Conservation (phyloP, 2,888 invertebrate genomes). For the Agrilus mali region DNA sequence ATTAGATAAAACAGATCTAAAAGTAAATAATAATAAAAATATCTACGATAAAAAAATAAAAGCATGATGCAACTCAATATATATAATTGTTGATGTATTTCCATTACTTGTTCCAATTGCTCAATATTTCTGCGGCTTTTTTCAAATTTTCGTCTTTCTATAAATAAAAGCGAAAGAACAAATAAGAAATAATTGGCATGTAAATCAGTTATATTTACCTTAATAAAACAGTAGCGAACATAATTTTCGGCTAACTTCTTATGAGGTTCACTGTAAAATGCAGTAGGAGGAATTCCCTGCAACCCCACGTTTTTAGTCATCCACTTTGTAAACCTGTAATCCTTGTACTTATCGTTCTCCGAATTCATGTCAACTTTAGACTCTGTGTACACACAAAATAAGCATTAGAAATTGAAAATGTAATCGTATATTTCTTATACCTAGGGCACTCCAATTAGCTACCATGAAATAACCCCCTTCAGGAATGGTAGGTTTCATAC, state of each 20-base stretch:
- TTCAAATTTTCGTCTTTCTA: slow-evolving; percentile 64
- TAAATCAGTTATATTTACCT: slow-evolving; percentile 39
- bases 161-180: slow-evolving; percentile 24
- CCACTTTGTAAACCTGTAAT: slow-evolving; percentile 93
- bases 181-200: slow-evolving; percentile 5
- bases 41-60: slow-evolving; percentile 12
- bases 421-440: slow-evolving; percentile 30
- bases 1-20: background rate
- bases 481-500: slow-evolving; percentile 84
- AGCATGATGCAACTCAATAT: background rate
- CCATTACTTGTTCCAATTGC: slow-evolving; percentile 38
- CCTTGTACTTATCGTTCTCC: slow-evolving; percentile 62
- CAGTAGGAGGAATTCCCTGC: slow-evolving; percentile 87
- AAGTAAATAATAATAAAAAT: background rate
- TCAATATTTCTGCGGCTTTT: slow-evolving; percentile 51
- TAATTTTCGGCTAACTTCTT: slow-evolving; percentile 73
- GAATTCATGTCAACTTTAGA: slow-evolving; percentile 53
- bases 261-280: slow-evolving; percentile 76
- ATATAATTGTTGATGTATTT: background rate
- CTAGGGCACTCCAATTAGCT: slow-evolving; percentile 77
- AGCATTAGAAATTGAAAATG: slow-evolving; percentile 5
- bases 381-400: slow-evolving; percentile 27
- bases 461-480: slow-evolving; percentile 97
- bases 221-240: slow-evolving; percentile 89
- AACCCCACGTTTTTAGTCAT: slow-evolving; percentile 86